These are phyloP conservation scores for Montifringilla adamsi DNA, from an alignment of 2,113 vertebrate genomes.

Conservation along the genomic window DNA sequence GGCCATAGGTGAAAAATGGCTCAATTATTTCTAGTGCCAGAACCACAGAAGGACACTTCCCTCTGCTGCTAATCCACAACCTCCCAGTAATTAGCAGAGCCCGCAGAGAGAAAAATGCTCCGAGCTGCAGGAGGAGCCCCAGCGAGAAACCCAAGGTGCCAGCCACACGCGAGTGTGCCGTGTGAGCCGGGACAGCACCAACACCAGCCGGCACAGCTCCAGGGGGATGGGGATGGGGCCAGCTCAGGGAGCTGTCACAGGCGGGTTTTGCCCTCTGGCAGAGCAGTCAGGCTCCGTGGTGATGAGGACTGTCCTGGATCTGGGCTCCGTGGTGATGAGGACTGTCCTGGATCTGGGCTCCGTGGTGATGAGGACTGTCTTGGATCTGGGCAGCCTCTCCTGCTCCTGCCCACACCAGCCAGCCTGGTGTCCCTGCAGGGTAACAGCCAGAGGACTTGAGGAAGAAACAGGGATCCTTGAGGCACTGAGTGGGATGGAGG, in stretches of 20 bases:
- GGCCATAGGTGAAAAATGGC: constrained; percentile 53
- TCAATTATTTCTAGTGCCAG: constrained; percentile 54
- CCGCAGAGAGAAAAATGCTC: constrained; percentile 14
- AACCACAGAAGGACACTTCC: constrained; percentile 45
- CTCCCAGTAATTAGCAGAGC: constrained; percentile 28
- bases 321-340: fast-evolving
- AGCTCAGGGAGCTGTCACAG: not conserved
- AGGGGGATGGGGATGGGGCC: fast-evolving
- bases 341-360: not conserved
- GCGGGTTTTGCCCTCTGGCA: fast-evolving
- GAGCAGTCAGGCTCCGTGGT: not conserved
- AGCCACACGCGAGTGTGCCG: fast-evolving
- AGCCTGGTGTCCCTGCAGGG: fast-evolving
- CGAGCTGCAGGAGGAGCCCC: not conserved
- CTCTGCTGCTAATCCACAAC: constrained; percentile 32
- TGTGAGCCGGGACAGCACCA: not conserved
- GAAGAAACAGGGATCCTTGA: not conserved
- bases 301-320: not conserved
- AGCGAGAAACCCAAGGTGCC: not conserved
- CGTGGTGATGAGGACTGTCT: not conserved
- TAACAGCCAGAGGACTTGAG: no score
- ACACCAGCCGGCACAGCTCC: fast-evolving
- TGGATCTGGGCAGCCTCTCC: not conserved
- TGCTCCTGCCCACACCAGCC: not conserved
- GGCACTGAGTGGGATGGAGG: fast-evolving